phyloP scores from a whole-genome alignment of 1,140 invertebrate genomes.

The Dysdera silvatica region DNA sequence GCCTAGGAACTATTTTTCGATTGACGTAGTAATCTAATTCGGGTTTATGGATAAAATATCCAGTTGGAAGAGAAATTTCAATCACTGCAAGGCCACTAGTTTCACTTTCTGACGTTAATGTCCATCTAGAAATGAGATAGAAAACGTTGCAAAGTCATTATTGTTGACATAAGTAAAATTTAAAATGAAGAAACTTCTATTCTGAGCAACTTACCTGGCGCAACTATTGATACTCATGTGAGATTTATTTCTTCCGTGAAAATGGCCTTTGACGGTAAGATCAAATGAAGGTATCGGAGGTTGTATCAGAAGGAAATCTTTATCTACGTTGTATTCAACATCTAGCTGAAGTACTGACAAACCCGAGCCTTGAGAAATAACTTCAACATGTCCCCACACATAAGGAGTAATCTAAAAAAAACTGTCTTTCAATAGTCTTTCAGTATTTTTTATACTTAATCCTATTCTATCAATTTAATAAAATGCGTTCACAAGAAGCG shows the following conservation, averaged over 20 bases:
- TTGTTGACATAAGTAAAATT: neutral
- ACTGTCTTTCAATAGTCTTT: too few species aligned
- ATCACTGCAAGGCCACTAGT: conserved; percentile 49
- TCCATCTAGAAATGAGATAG: conserved; percentile 38
- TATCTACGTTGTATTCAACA: conserved; percentile 52
- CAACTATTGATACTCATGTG: conserved; percentile 48
- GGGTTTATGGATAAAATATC: conserved; percentile 52
- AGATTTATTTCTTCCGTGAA: conserved; percentile 52
- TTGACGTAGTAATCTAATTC: conserved; percentile 47
- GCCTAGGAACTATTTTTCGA: conserved; percentile 37
- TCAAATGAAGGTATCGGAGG: conserved; percentile 48
- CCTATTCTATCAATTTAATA: too few species aligned
- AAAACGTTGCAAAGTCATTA: neutral
- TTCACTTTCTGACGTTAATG: conserved; percentile 34
- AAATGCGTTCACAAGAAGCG: too few species aligned
- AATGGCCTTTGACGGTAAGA: conserved; percentile 43
- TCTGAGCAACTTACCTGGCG: conserved; percentile 41
- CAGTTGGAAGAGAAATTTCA: conserved; percentile 53
- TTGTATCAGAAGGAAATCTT: conserved; percentile 46
- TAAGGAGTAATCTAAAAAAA: conserved; percentile 44
- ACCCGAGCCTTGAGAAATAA: conserved; percentile 51
- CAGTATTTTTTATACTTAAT: too few species aligned
- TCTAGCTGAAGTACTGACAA: conserved; percentile 53
- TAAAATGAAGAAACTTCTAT: conserved; percentile 6
- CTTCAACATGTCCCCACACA: conserved; percentile 53